phyloP scores from a whole-genome alignment of 2,797 vertebrate species.

The Acanthopagrus latus region DNA sequence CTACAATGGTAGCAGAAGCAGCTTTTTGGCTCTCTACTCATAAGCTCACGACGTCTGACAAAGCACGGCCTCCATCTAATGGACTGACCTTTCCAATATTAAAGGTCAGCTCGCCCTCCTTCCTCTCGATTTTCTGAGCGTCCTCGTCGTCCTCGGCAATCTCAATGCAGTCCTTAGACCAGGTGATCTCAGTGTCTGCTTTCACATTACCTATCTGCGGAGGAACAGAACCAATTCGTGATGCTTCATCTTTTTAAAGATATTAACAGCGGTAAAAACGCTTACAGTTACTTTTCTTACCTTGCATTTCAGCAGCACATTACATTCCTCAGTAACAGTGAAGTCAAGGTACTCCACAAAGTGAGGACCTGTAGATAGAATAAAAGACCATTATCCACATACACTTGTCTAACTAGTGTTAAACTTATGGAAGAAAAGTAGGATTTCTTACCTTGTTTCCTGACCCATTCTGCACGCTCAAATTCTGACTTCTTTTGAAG shows the following conservation, averaged over 20 bases:
- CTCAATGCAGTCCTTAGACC: constrained; percentile 95
- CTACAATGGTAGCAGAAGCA: constrained; percentile 52
- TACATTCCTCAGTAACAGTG: constrained; percentile 92
- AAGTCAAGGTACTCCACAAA: constrained; percentile 96
- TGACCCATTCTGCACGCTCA: constrained; percentile 95
- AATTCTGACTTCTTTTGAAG: constrained; percentile 97
- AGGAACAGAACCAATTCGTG: constrained; percentile 3
- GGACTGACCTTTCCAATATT: constrained; percentile 95
- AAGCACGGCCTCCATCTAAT: constrained; percentile 43
- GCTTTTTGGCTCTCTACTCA: constrained; percentile 55
- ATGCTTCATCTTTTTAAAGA: background rate
- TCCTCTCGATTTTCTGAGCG: constrained; percentile 87
- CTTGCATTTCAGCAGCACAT: constrained; percentile 96
- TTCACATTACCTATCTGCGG: constrained; percentile 95
- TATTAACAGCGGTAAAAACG: background rate
- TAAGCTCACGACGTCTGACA: constrained; percentile 48
- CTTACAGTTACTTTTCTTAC: constrained; percentile 78
- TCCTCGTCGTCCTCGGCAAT: constrained; percentile 95
- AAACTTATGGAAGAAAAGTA: background rate
- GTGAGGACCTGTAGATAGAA: constrained; percentile 91
- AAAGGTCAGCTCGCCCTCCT: constrained; percentile 91
- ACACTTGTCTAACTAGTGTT: constrained; percentile 1
- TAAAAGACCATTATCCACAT: constrained; percentile 5
- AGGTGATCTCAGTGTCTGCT: constrained; percentile 92
- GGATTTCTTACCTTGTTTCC: constrained; percentile 92